Percentiles rank a stretch among this genome's conserved stretches.
phyloP scores from a whole-genome alignment of 2,888 invertebrate species.

The Ceratothoa steindachneri region DNA sequence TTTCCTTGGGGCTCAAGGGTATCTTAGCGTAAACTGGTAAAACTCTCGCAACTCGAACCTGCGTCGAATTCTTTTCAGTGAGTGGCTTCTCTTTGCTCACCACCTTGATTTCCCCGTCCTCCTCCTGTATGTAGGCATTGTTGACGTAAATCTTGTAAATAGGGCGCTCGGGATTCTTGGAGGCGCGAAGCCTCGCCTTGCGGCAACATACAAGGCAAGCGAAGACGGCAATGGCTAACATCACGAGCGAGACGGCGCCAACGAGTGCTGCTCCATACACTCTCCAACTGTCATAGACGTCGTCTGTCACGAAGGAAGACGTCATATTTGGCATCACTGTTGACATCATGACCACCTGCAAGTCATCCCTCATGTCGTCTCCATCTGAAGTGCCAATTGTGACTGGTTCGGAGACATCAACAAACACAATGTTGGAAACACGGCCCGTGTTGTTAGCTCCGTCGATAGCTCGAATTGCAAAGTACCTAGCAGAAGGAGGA shows the following conservation, averaged over 20 bases:
- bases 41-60: too few relatives aligned
- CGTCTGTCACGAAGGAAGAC: not conserved
- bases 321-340: slow-evolving; percentile 23
- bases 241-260: slow-evolving; percentile 26
- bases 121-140: slow-evolving; percentile 49
- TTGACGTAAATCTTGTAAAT: slow-evolving; percentile 49
- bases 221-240: slow-evolving; percentile 21
- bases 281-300: slow-evolving; percentile 21
- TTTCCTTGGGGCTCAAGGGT: too few relatives aligned
- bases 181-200: slow-evolving; percentile 16
- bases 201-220: slow-evolving; percentile 38
- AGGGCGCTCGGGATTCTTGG: slow-evolving; percentile 46
- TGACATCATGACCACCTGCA: slow-evolving; percentile 35
- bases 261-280: slow-evolving; percentile 37
- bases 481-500: slow-evolving; percentile 52
- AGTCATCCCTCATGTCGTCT: not conserved
- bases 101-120: slow-evolving; percentile 48
- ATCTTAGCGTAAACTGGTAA: too few relatives aligned
- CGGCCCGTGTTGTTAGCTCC: slow-evolving; percentile 54
- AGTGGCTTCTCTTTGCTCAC: slow-evolving; percentile 39
- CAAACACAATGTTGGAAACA: slow-evolving; percentile 59
- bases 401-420: slow-evolving; percentile 58
- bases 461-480: slow-evolving; percentile 58
- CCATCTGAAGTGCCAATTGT: slow-evolving; percentile 45
- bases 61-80: slow-evolving; percentile 32